Percentiles rank a stretch among this genome's conserved stretches.
Conservation (phyloP, 2,113 vertebrate genomes). For the Carollia perspicillata region DNA sequence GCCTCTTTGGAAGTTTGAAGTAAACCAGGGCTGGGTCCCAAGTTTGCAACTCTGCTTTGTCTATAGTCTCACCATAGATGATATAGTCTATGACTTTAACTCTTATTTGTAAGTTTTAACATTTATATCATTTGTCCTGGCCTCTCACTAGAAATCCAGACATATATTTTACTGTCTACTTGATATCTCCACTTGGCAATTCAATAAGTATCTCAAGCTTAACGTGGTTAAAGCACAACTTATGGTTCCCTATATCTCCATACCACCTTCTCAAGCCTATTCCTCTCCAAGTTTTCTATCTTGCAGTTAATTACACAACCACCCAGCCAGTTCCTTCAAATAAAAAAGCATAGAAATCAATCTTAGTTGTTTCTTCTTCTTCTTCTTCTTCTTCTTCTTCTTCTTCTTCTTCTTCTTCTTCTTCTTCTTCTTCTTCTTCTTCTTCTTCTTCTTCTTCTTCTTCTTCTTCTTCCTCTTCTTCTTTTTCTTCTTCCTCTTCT, state of each 20-base stretch:
- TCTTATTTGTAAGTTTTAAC: background rate
- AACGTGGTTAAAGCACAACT: background rate
- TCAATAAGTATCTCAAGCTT: background rate
- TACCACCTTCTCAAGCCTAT: background rate
- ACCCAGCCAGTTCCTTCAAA: background rate
- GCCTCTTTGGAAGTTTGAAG: background rate
- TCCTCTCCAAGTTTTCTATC: background rate
- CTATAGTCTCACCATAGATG: background rate
- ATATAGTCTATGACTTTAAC: background rate
- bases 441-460: background rate
- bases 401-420: no score
- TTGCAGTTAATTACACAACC: background rate
- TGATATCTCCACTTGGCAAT: background rate
- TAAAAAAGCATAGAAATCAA: background rate
- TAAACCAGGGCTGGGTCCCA: background rate
- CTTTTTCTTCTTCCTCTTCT: background rate
- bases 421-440: background rate
- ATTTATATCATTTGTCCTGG: background rate
- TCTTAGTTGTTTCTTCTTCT: background rate
- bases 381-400: background rate
- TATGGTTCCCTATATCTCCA: background rate
- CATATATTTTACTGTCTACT: background rate
- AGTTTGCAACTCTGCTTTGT: background rate
- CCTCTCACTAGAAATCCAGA: background rate
- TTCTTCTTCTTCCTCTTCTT: background rate